Conservation (phyloP, 2,113 vertebrate genomes). For the Nycticryphes semicollaris region DNA sequence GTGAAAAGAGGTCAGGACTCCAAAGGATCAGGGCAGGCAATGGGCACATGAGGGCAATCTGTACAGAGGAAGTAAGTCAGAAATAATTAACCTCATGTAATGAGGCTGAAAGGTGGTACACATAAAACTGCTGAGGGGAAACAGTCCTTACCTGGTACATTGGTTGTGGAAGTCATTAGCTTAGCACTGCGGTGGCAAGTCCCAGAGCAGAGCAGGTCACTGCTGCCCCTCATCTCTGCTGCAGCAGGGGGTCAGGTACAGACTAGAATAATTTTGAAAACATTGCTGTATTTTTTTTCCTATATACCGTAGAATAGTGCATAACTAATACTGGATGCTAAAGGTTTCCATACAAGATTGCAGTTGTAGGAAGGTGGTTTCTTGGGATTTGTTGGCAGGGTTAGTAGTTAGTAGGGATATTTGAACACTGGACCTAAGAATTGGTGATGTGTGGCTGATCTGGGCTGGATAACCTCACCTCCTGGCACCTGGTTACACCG, state of each 20-base stretch:
- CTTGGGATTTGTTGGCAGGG: background rate
- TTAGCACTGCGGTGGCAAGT: background rate
- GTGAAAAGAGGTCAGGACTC: background rate
- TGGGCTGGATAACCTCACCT: background rate
- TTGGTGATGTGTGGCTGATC: background rate
- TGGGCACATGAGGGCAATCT: background rate
- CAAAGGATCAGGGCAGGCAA: background rate
- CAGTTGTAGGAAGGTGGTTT: background rate
- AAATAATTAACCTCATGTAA: background rate
- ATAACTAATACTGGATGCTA: background rate
- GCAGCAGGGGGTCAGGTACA: background rate
- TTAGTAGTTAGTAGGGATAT: background rate
- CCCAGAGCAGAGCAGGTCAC: background rate
- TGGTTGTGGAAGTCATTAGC: background rate
- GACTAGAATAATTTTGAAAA: background rate
- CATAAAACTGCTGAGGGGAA: background rate
- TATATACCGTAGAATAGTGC: background rate
- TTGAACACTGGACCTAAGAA: background rate
- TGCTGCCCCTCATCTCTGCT: background rate
- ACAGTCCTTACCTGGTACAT: background rate
- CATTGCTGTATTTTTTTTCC: background rate
- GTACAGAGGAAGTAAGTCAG: background rate
- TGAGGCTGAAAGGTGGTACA: background rate
- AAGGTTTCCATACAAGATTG: background rate
- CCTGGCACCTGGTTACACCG: rapidly evolving